A percentile compares a stretch with the other conserved stretches of the same genome.
These are phyloP conservation scores for Myotis yumanensis DNA, from an alignment of 2,113 vertebrate genomes.

Conservation along the genomic window DNA sequence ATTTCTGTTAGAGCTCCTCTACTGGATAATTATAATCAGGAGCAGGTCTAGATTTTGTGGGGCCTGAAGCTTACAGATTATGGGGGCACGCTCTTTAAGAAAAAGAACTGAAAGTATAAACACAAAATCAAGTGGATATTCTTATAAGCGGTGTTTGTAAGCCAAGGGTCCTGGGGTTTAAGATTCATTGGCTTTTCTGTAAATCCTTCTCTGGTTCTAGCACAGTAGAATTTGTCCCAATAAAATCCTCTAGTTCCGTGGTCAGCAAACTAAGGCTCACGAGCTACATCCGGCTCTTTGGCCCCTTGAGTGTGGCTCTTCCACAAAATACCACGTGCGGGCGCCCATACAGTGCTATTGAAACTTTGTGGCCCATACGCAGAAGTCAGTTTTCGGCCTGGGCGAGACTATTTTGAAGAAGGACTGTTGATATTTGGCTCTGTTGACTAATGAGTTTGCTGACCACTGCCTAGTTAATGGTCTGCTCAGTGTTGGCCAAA, in stretches of 20 bases:
- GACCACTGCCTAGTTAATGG: background rate
- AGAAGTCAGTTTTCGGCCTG: too few species aligned
- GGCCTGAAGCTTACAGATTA: background rate
- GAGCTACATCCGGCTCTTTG: too few species aligned
- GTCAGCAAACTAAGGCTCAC: too few species aligned
- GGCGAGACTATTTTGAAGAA: too few species aligned
- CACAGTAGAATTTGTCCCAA: background rate
- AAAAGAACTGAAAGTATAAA: background rate
- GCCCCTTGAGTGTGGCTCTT: too few species aligned
- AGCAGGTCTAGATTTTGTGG: background rate
- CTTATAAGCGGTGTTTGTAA: background rate
- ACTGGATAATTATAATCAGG: background rate
- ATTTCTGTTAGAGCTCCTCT: background rate
- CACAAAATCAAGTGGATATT: background rate
- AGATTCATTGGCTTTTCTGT: background rate
- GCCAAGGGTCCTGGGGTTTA: background rate
- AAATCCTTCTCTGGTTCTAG: background rate
- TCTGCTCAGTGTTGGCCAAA: background rate
- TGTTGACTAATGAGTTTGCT: too few species aligned
- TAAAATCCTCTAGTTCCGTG: background rate
- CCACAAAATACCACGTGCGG: too few species aligned
- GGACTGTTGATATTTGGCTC: too few species aligned
- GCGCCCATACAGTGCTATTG: too few species aligned
- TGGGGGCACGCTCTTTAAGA: background rate
- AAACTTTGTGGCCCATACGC: too few species aligned